Evolutionary conservation across 1,140 invertebrate genomes (phyloP), one percentile per base, ranked within the genome.

Genomic region (Neotoxoptera formosana): DNA sequence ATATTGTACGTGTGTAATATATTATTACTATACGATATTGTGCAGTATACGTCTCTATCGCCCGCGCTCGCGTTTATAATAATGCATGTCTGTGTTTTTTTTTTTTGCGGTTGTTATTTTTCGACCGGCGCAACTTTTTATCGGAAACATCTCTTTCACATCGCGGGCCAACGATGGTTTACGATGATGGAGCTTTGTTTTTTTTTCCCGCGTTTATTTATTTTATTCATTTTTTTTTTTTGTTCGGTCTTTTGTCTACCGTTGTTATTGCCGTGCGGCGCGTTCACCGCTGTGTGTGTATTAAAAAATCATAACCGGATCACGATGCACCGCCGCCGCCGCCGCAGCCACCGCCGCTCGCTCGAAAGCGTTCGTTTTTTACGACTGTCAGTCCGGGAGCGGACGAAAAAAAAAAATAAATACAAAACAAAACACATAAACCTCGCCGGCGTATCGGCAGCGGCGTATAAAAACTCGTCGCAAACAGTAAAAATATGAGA

Each of bases 251-350:
- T 89, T 89, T 36, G 88, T 89, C 51, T 56, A 89, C n/a, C 34
- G 51, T 20, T 51, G 48, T 36, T 53, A 89, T 89, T 53, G 21
- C 51, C n/a, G n/a, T 1, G 36, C 36, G 89, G 25, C 89, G 25
- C 89, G 56, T 81, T 41, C 51, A 7, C n/a, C n/a, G n/a, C n/a
- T n/a, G 88, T 36, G 91, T 53, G 91, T 53, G 91, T 92, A 92
- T 92, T 92, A 92, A 92, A 92, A 92, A 92, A 92, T 92, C 91
- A 84, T 92, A 92, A 92, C 91, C 76, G n/a, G 41, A 92, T 92
- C 90, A 47, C 36, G 9, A n/a, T 6, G 76, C 67, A 51, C 30
- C 45, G 2, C 48, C 48, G 9, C 48, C 48, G 1, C 48, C 14
- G n/a, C n/a, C n/a, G n/a, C n/a, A n/a, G n/a, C n/a, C 47, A 48